Percentiles rank a stretch among this genome's conserved stretches.
These are phyloP conservation scores for Platysteira castanea DNA, from an alignment of 2,113 vertebrate species.

Conservation along the genomic window DNA sequence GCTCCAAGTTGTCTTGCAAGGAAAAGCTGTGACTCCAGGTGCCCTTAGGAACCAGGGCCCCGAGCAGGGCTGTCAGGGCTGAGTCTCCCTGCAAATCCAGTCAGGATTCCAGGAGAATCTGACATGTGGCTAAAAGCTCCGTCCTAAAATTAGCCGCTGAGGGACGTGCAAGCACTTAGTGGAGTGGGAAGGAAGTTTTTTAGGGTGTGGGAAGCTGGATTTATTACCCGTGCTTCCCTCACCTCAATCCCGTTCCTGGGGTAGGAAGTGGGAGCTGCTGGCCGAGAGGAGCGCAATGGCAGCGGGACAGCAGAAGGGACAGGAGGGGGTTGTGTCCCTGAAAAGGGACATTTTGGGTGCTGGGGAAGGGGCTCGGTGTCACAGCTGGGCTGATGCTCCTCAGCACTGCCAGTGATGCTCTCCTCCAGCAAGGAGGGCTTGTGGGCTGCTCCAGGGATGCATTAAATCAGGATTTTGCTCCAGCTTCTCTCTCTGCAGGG, in stretches of 20 bases:
- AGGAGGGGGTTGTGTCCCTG: neutral
- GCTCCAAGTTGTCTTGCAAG: neutral
- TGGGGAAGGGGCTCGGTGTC: rapidly evolving
- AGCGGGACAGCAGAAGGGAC: rapidly evolving
- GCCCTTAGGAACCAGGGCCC: rapidly evolving
- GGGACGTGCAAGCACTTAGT: neutral
- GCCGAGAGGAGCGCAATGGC: rapidly evolving
- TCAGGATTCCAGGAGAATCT: neutral
- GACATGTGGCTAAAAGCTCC: neutral
- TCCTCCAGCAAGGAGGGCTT: neutral
- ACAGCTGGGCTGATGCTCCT: neutral
- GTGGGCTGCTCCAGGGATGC: neutral
- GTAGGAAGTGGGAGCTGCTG: neutral
- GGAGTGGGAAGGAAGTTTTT: slow-evolving; percentile 24
- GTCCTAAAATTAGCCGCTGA: neutral
- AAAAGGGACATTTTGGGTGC: rapidly evolving
- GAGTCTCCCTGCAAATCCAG: neutral
- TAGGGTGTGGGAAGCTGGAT: neutral
- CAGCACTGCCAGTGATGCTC: neutral
- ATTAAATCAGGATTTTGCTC: neutral
- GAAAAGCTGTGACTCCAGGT: neutral
- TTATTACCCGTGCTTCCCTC: neutral
- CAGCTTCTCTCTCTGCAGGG: neutral
- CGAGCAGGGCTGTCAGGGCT: neutral
- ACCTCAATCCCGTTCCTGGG: rapidly evolving